These are phyloP conservation scores for Sycobia sp. DNA, from an alignment of 1,140 invertebrate species.

Conservation along the genomic window DNA sequence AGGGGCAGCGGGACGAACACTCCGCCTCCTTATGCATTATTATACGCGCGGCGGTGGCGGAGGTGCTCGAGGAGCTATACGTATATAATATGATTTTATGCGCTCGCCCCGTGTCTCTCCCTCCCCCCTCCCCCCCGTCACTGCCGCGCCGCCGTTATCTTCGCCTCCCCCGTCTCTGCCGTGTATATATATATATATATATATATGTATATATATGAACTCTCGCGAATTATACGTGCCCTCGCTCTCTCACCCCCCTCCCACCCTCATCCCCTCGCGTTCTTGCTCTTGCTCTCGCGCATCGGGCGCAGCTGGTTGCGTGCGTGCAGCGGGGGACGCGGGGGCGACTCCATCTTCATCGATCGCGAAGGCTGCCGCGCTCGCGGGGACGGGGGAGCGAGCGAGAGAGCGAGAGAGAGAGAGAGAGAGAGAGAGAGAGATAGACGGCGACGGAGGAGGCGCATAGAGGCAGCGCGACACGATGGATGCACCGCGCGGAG, in stretches of 20 bases:
- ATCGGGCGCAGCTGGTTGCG: not conserved
- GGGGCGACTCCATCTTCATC: slow-evolving; percentile 23
- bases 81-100: slow-evolving; percentile 21
- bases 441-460: too few relatives aligned
- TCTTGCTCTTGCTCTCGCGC: not conserved
- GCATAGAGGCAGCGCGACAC: too few relatives aligned
- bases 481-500: too few relatives aligned
- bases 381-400: not conserved
- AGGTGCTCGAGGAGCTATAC: slow-evolving; percentile 50
- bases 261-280: too few relatives aligned
- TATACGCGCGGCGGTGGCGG: slow-evolving; percentile 43
- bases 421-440: not conserved
- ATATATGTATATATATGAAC: too few relatives aligned
- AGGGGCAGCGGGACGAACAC: too few relatives aligned
- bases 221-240: slow-evolving; percentile 7
- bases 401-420: not conserved
- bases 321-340: not conserved
- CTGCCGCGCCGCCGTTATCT: not conserved
- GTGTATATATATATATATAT: too few relatives aligned
- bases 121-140: slow-evolving; percentile 21
- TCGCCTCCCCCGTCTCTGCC: slow-evolving; percentile 2
- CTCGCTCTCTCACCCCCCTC: not conserved
- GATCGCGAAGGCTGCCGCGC: slow-evolving; percentile 3
- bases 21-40: slow-evolving; percentile 63
- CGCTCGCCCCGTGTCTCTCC: slow-evolving; percentile 17